These are phyloP conservation scores for Mastomys coucha DNA, from an alignment of 2,113 vertebrate genomes.

Conservation along the genomic window DNA sequence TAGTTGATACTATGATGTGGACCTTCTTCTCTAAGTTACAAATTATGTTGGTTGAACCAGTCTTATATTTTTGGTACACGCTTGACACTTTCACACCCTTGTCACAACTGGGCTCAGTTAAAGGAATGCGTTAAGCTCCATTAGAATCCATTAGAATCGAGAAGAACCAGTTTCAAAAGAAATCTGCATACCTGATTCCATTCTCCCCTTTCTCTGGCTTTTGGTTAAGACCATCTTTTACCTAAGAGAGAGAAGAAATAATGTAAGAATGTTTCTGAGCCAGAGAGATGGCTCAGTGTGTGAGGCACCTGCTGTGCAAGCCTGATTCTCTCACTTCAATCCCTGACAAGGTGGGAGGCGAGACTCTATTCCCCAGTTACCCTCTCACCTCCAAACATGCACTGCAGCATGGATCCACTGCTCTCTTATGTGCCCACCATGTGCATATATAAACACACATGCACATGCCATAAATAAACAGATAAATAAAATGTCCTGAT, in stretches of 20 bases:
- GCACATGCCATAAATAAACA: not conserved
- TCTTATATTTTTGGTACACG: not conserved
- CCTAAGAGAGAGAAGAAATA: conserved; percentile 76
- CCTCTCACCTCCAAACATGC: too few species aligned
- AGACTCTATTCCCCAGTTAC: too few species aligned
- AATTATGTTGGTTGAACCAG: not conserved
- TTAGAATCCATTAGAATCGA: conserved; percentile 1
- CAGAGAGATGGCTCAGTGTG: not conserved
- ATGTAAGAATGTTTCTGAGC: not conserved
- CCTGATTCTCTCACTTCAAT: too few species aligned
- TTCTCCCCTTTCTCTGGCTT: conserved; percentile 93
- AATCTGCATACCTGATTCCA: conserved; percentile 89
- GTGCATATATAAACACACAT: too few species aligned
- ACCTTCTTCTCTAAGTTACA: conserved; percentile 18
- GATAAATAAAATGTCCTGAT: not conserved
- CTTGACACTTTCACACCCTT: not conserved
- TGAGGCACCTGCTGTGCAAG: not conserved
- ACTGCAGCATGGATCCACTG: too few species aligned
- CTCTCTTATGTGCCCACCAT: not conserved
- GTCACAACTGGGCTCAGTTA: not conserved
- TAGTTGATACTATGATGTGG: not conserved
- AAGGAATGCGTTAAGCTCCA: not conserved
- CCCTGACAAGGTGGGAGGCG: not conserved
- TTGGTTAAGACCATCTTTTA: conserved; percentile 81
- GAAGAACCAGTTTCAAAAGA: conserved; percentile 7